A percentile compares a stretch with the other conserved stretches of the same genome.
Conservation (phyloP, 2,113 vertebrate species). For the Galeopterus variegatus region DNA sequence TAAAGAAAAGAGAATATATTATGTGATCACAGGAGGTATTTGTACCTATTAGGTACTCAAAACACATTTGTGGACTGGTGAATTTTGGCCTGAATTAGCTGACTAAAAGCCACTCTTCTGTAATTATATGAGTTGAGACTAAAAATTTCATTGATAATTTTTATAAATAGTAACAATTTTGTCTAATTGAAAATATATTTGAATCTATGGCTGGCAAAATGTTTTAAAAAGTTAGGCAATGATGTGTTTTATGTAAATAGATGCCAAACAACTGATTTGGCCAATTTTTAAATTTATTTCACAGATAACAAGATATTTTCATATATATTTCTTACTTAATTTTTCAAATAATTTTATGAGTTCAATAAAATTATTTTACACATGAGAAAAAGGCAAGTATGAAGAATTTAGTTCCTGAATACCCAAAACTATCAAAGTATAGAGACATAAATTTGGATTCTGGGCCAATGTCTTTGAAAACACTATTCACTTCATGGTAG, state of each 20-base stretch:
- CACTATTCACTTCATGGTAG: not conserved
- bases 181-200: conserved; percentile 43
- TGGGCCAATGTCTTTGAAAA: not conserved
- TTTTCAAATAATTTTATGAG: not conserved
- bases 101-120: not conserved
- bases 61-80: not conserved
- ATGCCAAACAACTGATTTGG: not conserved
- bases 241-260: conserved; percentile 33
- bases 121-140: not conserved
- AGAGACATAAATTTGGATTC: not conserved
- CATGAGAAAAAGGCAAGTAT: not conserved
- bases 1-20: not conserved
- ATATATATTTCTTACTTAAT: not conserved
- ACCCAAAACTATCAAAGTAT: not conserved
- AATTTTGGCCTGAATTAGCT: conserved; percentile 48
- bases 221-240: conserved; percentile 38
- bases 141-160: conserved; percentile 4
- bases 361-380: conserved; percentile 32
- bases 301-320: conserved; percentile 32
- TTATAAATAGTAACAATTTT: not conserved
- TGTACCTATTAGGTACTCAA: not conserved
- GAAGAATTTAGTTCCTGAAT: conserved; percentile 6
- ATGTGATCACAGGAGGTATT: not conserved
- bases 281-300: conserved; percentile 44
- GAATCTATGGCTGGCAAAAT: conserved; percentile 14